Evolutionary conservation across 1,140 invertebrate species (phyloP), one percentile per base, ranked within the genome.

Genomic region (Coelopa frigida): DNA sequence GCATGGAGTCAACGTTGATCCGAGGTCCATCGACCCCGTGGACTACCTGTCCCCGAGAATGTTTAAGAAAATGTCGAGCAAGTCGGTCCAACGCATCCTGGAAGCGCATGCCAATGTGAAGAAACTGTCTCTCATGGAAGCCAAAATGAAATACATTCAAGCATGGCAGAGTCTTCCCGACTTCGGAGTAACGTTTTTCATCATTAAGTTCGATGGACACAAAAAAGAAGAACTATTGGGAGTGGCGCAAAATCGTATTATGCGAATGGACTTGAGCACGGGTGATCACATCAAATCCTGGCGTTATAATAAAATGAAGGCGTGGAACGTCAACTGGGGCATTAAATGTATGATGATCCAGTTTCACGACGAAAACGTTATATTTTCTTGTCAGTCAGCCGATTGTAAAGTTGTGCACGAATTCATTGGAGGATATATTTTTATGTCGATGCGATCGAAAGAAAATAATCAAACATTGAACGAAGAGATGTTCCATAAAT

Each of bases 311-410:
- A 91, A 85, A 3, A 94, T 99, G 86, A 96, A 97, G 77, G 90
- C 94, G 7, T 99, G 96, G 96, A 96, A 97, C 68, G 93, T 99
- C 1, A 99, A 99, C 69, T 99, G 96, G 96, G 94, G 98, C 70
- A 89, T 94, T 2, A 92, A 94, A 64, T 88, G 95, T 66, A 93
- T 99, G 83, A 94, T 94, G 84, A 87, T 99, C 3, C 93, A 98
- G 68, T 96, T 98, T 61, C 93, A 98, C 59, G 90, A 97, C 47
- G 92, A 87, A 55, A 92, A 90, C 57, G 86, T 98, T 11, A 84
- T 91, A 45, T 98, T 99, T 73, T 88, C 88, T 32, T 93, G 90
- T 49, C 81, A 92, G 33, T 94, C 91, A 4, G 91, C 93, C 1
- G 93, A 97, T 67, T 98, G 94, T 62, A 97, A 99, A 76, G 92